Conservation (phyloP, 2,888 invertebrate species). For the Calliopum simillimum region DNA sequence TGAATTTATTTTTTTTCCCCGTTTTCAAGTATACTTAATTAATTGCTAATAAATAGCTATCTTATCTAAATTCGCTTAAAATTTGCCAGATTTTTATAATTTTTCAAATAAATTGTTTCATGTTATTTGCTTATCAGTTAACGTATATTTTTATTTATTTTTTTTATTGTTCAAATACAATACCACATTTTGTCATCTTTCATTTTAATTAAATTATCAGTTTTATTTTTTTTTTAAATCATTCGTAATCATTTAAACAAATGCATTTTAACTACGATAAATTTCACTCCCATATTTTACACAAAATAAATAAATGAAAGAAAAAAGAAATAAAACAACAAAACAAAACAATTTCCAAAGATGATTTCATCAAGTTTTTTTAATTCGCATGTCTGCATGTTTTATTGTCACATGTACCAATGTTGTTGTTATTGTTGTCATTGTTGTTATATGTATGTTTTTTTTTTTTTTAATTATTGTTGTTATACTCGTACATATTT, state of each 20-base stretch:
- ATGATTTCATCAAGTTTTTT: conserved; percentile 38
- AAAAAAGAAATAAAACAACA: no score
- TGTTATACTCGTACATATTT: conserved; percentile 7
- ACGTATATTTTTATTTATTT: background rate
- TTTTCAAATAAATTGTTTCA: no score
- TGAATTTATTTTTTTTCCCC: no score
- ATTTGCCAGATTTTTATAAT: no score
- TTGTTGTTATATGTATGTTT: conserved; percentile 3
- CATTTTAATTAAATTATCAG: background rate
- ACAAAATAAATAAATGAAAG: no score
- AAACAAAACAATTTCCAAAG: no score
- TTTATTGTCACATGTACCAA: conserved; percentile 26
- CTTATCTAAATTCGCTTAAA: no score
- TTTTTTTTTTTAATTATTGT: background rate
- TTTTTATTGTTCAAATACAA: background rate
- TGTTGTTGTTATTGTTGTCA: conserved; percentile 24
- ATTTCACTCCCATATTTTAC: background rate
- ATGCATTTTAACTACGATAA: background rate
- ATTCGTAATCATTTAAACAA: no score
- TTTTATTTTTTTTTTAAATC: background rate
- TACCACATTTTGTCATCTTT: background rate
- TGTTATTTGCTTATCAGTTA: conserved; percentile 7
- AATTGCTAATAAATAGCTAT: no score
- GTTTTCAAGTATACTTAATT: no score
- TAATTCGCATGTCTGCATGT: conserved; percentile 36